Evolutionary conservation across 2,113 vertebrate species (phyloP).

Genomic region (Thoracochromis brauschi): DNA sequence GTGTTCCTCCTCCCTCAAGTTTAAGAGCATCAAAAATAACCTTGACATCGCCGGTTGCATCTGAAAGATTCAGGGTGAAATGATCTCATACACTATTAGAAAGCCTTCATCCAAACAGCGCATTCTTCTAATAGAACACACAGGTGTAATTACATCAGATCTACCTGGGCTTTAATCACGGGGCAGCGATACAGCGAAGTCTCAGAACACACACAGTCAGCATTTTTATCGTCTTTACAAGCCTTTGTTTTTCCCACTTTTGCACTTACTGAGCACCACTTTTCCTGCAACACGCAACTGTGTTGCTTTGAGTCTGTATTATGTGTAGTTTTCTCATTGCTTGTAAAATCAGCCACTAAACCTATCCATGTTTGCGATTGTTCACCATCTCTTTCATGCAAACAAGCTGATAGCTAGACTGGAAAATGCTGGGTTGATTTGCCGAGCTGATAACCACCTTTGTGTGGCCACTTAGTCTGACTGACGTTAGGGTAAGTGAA

Average conservation of each 20-base stretch:
- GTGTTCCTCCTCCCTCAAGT: neutral
- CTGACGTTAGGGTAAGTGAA: neutral
- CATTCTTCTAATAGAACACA: neutral
- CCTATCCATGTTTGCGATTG: neutral
- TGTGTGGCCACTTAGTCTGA: rapidly evolving
- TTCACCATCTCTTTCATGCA: neutral
- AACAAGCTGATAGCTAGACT: neutral
- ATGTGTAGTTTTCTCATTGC: rapidly evolving
- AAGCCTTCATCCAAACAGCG: neutral
- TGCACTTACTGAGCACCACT: neutral
- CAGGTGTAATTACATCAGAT: neutral
- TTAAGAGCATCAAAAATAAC: neutral
- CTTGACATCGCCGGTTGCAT: neutral
- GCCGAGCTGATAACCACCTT: neutral
- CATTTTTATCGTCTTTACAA: neutral
- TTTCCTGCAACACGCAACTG: neutral
- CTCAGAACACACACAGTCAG: neutral
- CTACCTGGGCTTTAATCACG: neutral
- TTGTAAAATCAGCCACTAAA: neutral
- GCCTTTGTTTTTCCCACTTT: neutral
- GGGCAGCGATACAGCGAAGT: neutral
- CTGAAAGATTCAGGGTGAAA: neutral
- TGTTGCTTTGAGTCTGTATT: neutral
- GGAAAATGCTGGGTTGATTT: neutral
- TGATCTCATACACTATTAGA: neutral